Base-by-base conservation (phyloP, 2,888 invertebrate species). In the Polymixis lichenea region DNA sequence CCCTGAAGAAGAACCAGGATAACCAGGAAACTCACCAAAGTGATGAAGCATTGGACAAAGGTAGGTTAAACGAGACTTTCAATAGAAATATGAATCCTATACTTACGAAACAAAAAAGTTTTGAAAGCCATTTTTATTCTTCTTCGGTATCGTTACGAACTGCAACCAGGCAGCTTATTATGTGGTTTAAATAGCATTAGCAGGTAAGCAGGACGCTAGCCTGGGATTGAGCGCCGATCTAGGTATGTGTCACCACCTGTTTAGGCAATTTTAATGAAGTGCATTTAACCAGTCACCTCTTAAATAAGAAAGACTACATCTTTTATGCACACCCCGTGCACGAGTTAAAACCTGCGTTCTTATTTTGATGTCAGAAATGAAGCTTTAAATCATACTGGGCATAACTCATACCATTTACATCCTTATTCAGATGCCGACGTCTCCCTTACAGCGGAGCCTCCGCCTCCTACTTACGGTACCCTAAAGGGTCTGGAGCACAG, bases 401-500 rank as follows among this genome's bases (percentile, higher is more conserved):
- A 28, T 22, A 65, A 51, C 32, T 61, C 25, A 8, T 65, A 49
- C 65, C 28, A 5, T 22, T 28, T 28, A 28, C 66, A 17, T 22
- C 66, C 28, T 51, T 32, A 9, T 81, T 61, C 79, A 96, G 96
- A 96, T 84, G 92, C 94, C 46, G 96, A 96, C 78, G 93, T 95
- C 66, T 97, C 97, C 4, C 94, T 97, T 32, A 96, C 97, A 60
- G 97, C 97, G 1, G 97, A 97, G 60, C 97, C 97, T 0, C 97
- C 97, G 60, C 97, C 97, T 75, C 97, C 97, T 49, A 97, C 97
- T 8, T 98, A 98, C 93, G 98, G 98, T 9, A 99, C 99, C 0
- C 95, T 99, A 0, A 98, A 98, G 92, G 98, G 98, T 0, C 96
- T 99, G 64, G 99, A 99, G 90, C 98, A 99, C 92, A 98, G 98